phyloP scores from a whole-genome alignment of 2,113 vertebrate species.

The Anser cygnoides region DNA sequence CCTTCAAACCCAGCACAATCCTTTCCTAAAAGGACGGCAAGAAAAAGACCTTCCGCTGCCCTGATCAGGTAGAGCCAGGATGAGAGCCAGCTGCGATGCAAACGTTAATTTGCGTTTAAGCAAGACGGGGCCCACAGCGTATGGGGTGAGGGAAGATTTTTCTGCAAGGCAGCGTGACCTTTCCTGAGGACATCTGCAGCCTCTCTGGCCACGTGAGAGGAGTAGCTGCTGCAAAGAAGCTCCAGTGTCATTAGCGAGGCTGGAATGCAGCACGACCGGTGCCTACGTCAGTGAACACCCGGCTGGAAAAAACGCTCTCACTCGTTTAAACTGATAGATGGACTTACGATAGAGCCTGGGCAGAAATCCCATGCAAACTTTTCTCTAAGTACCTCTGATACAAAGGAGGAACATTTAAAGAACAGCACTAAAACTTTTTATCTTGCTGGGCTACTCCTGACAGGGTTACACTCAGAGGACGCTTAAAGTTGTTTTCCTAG shows the following conservation, averaged over 20 bases:
- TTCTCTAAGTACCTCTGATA: neutral
- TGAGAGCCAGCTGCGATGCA: neutral
- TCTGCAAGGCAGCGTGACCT: constrained; percentile 50
- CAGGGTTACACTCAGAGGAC: neutral
- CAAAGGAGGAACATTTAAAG: neutral
- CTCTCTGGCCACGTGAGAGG: neutral
- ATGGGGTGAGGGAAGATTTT: neutral
- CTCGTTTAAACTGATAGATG: neutral
- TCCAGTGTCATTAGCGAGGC: constrained; percentile 73
- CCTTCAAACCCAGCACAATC: neutral
- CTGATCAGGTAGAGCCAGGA: neutral
- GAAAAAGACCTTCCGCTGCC: neutral
- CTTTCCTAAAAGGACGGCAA: neutral
- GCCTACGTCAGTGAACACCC: neutral
- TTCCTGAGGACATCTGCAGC: constrained; percentile 61
- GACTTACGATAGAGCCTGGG: neutral
- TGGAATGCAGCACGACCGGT: constrained; percentile 66
- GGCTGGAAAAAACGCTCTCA: neutral
- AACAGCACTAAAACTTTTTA: neutral
- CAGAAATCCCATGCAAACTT: neutral
- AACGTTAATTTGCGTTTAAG: neutral
- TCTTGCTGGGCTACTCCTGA: neutral
- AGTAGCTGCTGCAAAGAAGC: constrained; percentile 55
- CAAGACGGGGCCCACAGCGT: neutral
- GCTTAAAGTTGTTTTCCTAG: neutral